phyloP scores from a whole-genome alignment of 2,797 vertebrate genomes.

The Rhabdophis nuchalis region DNA sequence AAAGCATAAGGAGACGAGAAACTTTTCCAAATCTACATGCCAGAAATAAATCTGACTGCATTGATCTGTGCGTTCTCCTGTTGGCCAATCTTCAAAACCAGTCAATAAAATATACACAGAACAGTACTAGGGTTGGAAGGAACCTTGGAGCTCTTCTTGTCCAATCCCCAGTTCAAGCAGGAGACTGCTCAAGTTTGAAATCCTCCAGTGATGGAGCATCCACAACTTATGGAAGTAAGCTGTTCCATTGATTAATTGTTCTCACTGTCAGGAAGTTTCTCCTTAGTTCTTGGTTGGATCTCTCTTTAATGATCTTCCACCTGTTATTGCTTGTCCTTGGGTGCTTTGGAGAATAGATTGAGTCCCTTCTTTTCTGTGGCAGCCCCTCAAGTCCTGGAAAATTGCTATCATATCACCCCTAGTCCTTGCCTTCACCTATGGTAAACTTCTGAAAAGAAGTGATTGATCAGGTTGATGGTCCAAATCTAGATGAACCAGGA shows the following conservation, averaged over 20 bases:
- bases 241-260: neutral
- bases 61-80: conserved; percentile 42
- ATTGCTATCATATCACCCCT: neutral
- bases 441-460: neutral
- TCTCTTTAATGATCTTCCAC: neutral
- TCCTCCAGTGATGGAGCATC: neutral
- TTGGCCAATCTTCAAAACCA: neutral
- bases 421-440: neutral
- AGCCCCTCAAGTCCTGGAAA: neutral
- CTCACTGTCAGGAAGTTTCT: neutral
- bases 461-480: neutral
- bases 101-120: neutral
- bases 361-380: neutral
- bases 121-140: neutral
- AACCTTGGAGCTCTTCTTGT: neutral
- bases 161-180: neutral
- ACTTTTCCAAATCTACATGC: conserved; percentile 40
- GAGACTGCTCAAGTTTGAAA: neutral
- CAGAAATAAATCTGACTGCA: conserved; percentile 48
- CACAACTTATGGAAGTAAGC: neutral
- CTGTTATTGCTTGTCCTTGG: neutral
- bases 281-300: neutral
- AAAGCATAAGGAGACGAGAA: conserved; percentile 41
- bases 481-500: neutral
- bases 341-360: neutral